phyloP scores from a whole-genome alignment of 2,888 invertebrate species.

The Elaeidobius kamerunicus region DNA sequence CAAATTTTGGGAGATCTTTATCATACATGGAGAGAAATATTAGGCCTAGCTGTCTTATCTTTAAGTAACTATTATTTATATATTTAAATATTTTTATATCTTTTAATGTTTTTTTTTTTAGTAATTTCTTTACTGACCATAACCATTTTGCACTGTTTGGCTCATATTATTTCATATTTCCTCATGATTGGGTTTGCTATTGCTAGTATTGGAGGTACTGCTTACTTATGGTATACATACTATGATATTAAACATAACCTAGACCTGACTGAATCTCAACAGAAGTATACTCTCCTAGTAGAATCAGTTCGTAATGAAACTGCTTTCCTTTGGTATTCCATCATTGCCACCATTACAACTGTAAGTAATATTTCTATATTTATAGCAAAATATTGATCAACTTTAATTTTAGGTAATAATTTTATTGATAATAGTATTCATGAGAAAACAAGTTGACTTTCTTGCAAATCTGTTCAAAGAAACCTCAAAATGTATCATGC shows the following conservation, averaged over 20 bases:
- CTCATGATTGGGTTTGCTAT: constrained; percentile 79
- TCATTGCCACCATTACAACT: constrained; percentile 83
- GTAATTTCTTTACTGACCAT: constrained; percentile 82
- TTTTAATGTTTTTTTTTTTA: constrained; percentile 48
- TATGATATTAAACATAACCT: constrained; percentile 67
- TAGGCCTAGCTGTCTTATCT: constrained; percentile 74
- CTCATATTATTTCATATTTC: constrained; percentile 81
- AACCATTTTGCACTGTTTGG: constrained; percentile 78
- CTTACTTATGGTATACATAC: constrained; percentile 86
- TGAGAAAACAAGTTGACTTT: constrained; percentile 78
- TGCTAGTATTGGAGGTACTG: constrained; percentile 74
- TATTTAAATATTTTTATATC: no score
- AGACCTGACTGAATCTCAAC: constrained; percentile 52
- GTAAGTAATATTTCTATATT: constrained; percentile 54
- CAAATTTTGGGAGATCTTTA: constrained; percentile 87
- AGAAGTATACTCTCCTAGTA: constrained; percentile 54
- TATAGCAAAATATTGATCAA: not conserved
- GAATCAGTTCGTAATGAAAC: constrained; percentile 83
- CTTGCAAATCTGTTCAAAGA: constrained; percentile 84
- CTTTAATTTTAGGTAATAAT: constrained; percentile 61
- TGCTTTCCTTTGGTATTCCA: constrained; percentile 80
- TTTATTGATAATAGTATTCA: constrained; percentile 68
- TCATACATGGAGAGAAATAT: constrained; percentile 82
- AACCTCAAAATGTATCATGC: constrained; percentile 82
- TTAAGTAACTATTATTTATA: constrained; percentile 67